Evolutionary conservation across 1,140 invertebrate species (phyloP), one percentile per base, ranked within the genome.

Genomic region (Heterodera schachtii): DNA sequence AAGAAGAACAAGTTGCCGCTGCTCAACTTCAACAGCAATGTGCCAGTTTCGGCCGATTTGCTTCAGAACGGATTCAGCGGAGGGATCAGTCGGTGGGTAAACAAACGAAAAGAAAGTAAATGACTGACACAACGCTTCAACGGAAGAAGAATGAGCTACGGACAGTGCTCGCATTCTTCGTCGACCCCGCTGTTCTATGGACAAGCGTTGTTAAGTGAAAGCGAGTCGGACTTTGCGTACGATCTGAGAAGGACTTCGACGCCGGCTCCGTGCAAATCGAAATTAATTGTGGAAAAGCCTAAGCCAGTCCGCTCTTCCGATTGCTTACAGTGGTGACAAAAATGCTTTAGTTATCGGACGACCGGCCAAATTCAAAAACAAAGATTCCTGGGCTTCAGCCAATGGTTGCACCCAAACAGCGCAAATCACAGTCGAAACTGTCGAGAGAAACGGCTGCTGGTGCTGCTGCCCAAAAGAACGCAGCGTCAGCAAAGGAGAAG

Each of bases 1-100:
- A 70, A 66, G 70, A 70, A 78, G 49, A 78, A 49, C 21, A 78
- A 78, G 46, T 21, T 78, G 4, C 76, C 76, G 31, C 21, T 64
- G 11, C 44, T 78, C 57, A 78, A 78, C 16, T 78, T 69, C 46
- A 78, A 78, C 49, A 64, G 57, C 70, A 70, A 49, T 43, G 41
- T 49, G 19, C 76, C 76, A 5, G 76, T 78, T 16, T 11, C 76
- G 16, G 31, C 70, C 8, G 76, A 78, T 44, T 47, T 78, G 60
- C 47, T 67, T 3, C 31, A 60, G 44, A 66, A 66, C 44, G 76
- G 66, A 6, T 78, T 78, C 66, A 71, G 69, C 44, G 21, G 3
- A 6, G 69, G 69, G 8, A 46, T 41, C 69, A 71, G 9, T 41
- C 69, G 44, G 31, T 71, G 31, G 13, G 69, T 19, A 43, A 11